phyloP scores from a whole-genome alignment of 2,113 vertebrate species.

The Silurus glanis region DNA sequence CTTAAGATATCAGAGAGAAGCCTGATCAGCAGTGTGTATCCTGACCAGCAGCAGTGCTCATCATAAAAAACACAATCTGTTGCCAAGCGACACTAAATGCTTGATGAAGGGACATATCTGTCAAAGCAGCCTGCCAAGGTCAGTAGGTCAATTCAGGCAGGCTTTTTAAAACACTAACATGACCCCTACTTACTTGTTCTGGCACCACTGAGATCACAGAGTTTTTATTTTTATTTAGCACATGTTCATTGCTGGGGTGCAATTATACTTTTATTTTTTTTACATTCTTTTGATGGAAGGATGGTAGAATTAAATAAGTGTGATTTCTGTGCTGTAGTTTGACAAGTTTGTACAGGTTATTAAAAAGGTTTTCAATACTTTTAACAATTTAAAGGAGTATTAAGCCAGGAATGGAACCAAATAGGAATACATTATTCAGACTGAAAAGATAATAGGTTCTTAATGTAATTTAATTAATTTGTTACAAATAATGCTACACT shows the following conservation, averaged over 20 bases:
- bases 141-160: conserved; percentile 61
- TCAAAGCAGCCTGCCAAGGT: conserved; percentile 65
- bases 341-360: conserved; percentile 1
- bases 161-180: conserved; percentile 28
- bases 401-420: neutral
- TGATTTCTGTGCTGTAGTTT: conserved; percentile 8
- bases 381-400: neutral
- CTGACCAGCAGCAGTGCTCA: conserved; percentile 59
- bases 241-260: neutral
- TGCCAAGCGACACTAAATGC: conserved; percentile 69
- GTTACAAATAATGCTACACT: no score
- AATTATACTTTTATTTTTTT: neutral
- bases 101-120: conserved; percentile 64
- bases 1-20: conserved; percentile 52
- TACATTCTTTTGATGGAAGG: neutral
- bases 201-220: neutral
- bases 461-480: no score
- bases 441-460: neutral
- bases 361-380: neutral
- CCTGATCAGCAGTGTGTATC: conserved; percentile 58
- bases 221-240: neutral
- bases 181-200: neutral
- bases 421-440: no score
- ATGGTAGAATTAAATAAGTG: neutral
- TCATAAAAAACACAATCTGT: conserved; percentile 66